Evolutionary conservation across 1,140 invertebrate species (phyloP).

Genomic region (Trichogramma pretiosum): DNA sequence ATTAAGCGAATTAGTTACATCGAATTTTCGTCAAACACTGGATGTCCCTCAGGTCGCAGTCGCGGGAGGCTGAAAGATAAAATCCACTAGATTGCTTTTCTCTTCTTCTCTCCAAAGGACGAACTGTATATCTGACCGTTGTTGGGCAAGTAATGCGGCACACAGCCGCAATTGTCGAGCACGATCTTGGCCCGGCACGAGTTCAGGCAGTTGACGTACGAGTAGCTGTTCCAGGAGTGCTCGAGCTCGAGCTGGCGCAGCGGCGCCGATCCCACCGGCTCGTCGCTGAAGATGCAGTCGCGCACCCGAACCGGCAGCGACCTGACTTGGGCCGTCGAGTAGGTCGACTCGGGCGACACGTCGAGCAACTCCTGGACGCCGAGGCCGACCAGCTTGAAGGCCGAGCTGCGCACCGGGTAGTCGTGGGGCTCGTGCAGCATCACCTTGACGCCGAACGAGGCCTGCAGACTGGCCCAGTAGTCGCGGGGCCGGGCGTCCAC

Average conservation of each 20-base stretch:
- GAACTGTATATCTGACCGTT: too few relatives aligned
- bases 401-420: slow-evolving; percentile 50
- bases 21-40: slow-evolving; percentile 36
- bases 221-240: slow-evolving; percentile 38
- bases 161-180: slow-evolving; percentile 47
- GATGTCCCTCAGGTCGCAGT: slow-evolving; percentile 45
- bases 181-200: slow-evolving; percentile 46
- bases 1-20: slow-evolving; percentile 41
- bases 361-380: slow-evolving; percentile 50
- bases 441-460: slow-evolving; percentile 30
- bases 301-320: slow-evolving; percentile 39
- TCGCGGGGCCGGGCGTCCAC: slow-evolving; percentile 39
- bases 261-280: slow-evolving; percentile 35
- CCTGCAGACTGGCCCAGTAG: slow-evolving; percentile 27
- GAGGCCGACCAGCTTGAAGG: slow-evolving; percentile 46
- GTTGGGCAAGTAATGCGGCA: slow-evolving; percentile 49
- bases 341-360: slow-evolving; percentile 50
- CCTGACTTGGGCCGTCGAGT: slow-evolving; percentile 46
- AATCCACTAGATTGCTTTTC: neutral
- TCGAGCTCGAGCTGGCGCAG: slow-evolving; percentile 26
- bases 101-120: neutral
- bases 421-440: slow-evolving; percentile 55
- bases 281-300: slow-evolving; percentile 51
- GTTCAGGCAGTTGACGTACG: slow-evolving; percentile 55
- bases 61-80: slow-evolving; percentile 24